Evolutionary conservation across 1,140 invertebrate species (phyloP).

Genomic region (Bombus breviceps): DNA sequence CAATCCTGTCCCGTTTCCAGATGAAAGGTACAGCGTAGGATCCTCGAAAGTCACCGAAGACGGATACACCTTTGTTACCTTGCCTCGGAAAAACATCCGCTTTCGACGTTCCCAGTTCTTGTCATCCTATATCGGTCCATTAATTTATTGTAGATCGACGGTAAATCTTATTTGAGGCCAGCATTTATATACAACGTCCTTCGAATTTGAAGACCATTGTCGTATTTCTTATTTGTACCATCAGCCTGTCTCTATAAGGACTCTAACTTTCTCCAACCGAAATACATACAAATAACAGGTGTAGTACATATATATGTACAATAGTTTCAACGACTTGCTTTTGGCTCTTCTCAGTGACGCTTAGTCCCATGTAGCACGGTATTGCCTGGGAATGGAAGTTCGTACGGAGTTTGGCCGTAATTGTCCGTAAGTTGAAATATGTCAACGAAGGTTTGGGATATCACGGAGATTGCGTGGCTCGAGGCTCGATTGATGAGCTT

Average conservation of each 20-base stretch:
- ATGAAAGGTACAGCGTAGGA: neutral
- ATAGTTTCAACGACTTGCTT: no score
- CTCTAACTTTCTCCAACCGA: accelerated
- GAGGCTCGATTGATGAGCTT: slow-evolving; percentile 6
- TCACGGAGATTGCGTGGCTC: neutral
- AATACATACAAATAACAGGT: no score
- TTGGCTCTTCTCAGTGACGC: accelerated
- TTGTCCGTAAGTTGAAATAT: no score
- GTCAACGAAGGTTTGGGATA: neutral
- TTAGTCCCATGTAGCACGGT: accelerated
- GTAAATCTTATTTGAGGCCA: no score
- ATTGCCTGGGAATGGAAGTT: no score
- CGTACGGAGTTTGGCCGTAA: no score
- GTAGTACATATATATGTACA: accelerated
- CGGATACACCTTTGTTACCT: neutral
- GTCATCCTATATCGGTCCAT: accelerated
- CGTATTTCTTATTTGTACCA: no score
- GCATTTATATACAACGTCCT: no score
- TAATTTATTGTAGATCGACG: neutral
- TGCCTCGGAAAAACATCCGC: no score
- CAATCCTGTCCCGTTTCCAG: neutral
- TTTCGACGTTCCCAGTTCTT: accelerated
- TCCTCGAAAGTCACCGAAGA: neutral
- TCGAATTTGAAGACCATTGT: accelerated
- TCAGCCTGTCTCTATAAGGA: no score